phyloP scores from a whole-genome alignment of 2,113 vertebrate species.

The Haliaeetus leucogaster region DNA sequence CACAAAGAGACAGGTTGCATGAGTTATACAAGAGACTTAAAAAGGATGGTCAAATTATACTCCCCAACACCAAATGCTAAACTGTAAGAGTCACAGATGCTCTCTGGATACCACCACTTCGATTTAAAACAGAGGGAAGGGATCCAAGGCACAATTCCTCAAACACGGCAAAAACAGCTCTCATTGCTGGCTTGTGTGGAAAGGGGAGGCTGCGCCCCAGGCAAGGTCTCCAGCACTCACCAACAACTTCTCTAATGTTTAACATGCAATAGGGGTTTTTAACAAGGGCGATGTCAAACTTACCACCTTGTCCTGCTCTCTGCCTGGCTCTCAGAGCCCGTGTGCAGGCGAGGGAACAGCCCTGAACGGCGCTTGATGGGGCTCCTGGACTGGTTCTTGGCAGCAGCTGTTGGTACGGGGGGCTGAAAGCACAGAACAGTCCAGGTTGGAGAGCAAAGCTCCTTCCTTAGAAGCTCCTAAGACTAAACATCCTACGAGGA shows the following conservation, averaged over 20 bases:
- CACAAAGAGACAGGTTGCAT: not conserved
- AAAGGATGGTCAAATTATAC: not conserved
- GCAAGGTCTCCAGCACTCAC: not conserved
- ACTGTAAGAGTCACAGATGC: not conserved
- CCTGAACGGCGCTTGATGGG: constrained; percentile 91
- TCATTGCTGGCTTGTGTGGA: fast-evolving
- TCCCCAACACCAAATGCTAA: not conserved
- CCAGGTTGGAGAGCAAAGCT: not conserved
- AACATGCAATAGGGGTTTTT: fast-evolving
- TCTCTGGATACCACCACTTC: not conserved
- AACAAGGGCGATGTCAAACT: not conserved
- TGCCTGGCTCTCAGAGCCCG: constrained; percentile 81
- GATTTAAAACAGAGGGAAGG: not conserved
- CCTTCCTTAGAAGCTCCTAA: not conserved
- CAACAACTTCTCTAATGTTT: not conserved
- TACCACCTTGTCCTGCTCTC: constrained; percentile 85
- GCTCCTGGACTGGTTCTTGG: constrained; percentile 89
- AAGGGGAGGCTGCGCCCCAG: not conserved
- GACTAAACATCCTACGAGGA: not conserved
- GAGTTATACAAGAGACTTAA: not conserved
- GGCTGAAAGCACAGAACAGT: constrained; percentile 73
- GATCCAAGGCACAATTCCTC: not conserved
- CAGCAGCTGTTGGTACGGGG: constrained; percentile 61
- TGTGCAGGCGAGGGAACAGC: constrained; percentile 90
- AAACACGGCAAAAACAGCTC: not conserved